These are phyloP conservation scores for Herminia tarsipennalis DNA, from an alignment of 2,888 invertebrate species.

Conservation along the genomic window DNA sequence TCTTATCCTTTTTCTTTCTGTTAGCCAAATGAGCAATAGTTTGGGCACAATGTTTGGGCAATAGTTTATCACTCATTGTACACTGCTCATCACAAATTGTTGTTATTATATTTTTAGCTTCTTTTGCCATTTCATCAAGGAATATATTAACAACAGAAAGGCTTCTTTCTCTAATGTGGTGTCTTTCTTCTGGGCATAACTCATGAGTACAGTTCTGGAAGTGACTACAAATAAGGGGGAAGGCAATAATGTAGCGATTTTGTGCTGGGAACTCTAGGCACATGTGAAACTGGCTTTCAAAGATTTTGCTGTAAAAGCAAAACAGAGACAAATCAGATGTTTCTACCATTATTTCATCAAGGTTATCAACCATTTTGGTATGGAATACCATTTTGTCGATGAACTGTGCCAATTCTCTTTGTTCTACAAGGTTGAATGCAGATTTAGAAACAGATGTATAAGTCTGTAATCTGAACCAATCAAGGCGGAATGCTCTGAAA, in stretches of 20 bases:
- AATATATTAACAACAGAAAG: conserved; percentile 98
- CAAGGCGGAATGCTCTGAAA: conserved; percentile 96
- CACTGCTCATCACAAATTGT: conserved; percentile 99
- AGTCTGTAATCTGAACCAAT: conserved; percentile 99
- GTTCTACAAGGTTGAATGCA: conserved; percentile 91
- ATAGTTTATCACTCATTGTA: conserved; percentile 96
- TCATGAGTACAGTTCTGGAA: conserved; percentile 99
- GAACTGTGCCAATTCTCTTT: conserved; percentile 94
- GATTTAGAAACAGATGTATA: conserved; percentile 95
- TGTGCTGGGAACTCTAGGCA: conserved; percentile 99
- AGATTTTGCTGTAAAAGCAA: conserved; percentile 98
- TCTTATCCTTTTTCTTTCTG: conserved; percentile 96
- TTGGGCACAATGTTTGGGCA: conserved; percentile 98
- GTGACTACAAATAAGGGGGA: conserved; percentile 98
- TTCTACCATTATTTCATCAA: conserved; percentile 98
- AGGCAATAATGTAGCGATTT: conserved; percentile 98
- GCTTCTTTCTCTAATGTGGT: conserved; percentile 97
- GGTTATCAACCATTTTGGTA: conserved; percentile 98
- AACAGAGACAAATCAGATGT: conserved; percentile 99
- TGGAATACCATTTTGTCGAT: conserved; percentile 99
- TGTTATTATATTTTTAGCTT: conserved; percentile 99
- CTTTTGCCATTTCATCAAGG: conserved; percentile 99
- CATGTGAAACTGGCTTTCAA: conserved; percentile 99
- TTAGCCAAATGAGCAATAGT: conserved; percentile 95
- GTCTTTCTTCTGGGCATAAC: conserved; percentile 98